Base-by-base conservation (phyloP, 2,888 invertebrate genomes). In the Euspilapteryx auroguttella region DNA sequence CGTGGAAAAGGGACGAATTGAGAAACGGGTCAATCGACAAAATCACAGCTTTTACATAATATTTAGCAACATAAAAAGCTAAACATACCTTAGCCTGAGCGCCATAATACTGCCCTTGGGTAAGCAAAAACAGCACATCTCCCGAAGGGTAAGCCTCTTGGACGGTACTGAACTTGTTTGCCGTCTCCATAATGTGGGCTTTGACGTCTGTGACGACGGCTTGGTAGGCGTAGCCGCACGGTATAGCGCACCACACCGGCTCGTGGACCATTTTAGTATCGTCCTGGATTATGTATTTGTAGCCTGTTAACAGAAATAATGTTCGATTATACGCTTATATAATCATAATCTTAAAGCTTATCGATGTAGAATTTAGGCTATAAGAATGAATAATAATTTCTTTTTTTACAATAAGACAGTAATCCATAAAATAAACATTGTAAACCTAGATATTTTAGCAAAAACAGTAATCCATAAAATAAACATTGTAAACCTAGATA, bases 61-160 rank as follows among this genome's bases (percentile, higher is more conserved):
- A n/a, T n/a, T n/a, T 21, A 21, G 34, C 17, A 28, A 29, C n/a
- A 30, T 24, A 12, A 20, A 20, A 8, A 20, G 2, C 8, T 11
- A 27, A 6, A 50, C 73, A 49, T 1, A 93, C 92, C 45, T 82
- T 81, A 26, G 89, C 94, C 52, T 82, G 73, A 25, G 83, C 80
- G 1, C 94, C 95, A 51, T 93, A 94, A 57, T 89, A 85, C 4
- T 86, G 88, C 37, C 84, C 82, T 5, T 82, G 84, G 0, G 94
- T 77, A 57, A 91, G 81, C 15, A 77, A 38, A 54, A 94, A 94
- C 40, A 91, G 86, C 2, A 49, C 45, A 28, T 81, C 80, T 1
- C 83, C 84, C 1, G 75, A 55, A 1, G 85, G 81, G 47, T 88
- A 94, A 1, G 91, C 78, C 32, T 45, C 61, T 30, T 51, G 49